phyloP scores from a whole-genome alignment of 2,113 vertebrate species.

The Hemichromis elongatus region DNA sequence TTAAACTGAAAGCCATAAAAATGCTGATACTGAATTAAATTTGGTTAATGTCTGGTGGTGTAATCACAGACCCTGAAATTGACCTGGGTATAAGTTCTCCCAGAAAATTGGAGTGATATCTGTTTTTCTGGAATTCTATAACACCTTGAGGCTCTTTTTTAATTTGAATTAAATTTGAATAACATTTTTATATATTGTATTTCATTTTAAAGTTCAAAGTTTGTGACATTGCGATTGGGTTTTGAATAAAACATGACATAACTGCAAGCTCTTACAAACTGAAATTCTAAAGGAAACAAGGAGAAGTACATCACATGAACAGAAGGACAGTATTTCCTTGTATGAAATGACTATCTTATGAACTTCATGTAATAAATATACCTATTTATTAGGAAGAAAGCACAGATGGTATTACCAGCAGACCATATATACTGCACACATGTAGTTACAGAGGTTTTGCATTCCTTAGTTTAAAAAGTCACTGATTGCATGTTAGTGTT shows the following conservation, averaged over 20 bases:
- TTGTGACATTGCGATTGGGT: neutral
- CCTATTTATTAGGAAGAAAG: neutral
- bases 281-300: neutral
- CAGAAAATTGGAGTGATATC: neutral
- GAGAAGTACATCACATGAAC: neutral
- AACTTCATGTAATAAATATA: neutral
- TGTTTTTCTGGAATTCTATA: neutral
- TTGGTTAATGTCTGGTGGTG: slow-evolving; percentile 51
- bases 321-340: neutral
- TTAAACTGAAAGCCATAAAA: slow-evolving; percentile 36
- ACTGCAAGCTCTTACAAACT: neutral
- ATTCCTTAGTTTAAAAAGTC: neutral
- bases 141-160: neutral
- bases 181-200: neutral
- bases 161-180: neutral
- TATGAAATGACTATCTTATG: neutral
- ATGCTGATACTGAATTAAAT: slow-evolving; percentile 46
- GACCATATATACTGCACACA: neutral
- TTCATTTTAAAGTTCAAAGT: neutral
- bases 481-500: neutral
- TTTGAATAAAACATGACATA: neutral
- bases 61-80: slow-evolving; percentile 43
- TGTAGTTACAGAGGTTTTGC: neutral
- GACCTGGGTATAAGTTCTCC: slow-evolving; percentile 18
- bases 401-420: neutral